Evolutionary conservation across 2,113 vertebrate genomes (phyloP).

Genomic region (Aegithalos caudatus): DNA sequence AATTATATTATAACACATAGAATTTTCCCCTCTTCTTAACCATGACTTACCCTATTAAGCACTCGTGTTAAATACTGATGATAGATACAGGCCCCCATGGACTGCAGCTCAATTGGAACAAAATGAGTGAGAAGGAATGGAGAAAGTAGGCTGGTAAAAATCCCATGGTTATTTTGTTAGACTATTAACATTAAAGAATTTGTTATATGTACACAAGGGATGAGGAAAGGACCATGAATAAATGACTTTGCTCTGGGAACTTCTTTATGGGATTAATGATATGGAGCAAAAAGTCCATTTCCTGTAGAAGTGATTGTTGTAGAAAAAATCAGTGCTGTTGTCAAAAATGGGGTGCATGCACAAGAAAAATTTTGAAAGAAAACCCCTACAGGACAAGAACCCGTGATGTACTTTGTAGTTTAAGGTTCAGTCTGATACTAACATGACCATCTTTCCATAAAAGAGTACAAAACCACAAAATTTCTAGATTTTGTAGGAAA

Average conservation of each 20-base stretch:
- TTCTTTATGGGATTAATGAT: not conserved
- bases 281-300: not conserved
- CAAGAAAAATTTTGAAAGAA: not conserved
- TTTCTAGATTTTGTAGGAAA: not conserved
- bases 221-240: not conserved
- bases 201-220: not conserved
- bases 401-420: not conserved
- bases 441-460: not conserved
- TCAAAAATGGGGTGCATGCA: not conserved
- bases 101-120: not conserved
- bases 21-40: not conserved
- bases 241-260: not conserved
- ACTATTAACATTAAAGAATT: not conserved
- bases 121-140: not conserved
- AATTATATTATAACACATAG: not conserved
- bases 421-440: not conserved
- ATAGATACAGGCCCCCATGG: not conserved
- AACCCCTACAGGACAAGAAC: not conserved
- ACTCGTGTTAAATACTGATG: not conserved
- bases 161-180: not conserved
- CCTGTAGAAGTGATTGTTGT: not conserved
- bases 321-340: not conserved
- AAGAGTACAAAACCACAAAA: not conserved
- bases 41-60: not conserved
- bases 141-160: not conserved